Percentiles rank a stretch among this genome's conserved stretches.
phyloP scores from a whole-genome alignment of 2,888 invertebrate species.

The Pardosa pseudoannulata region DNA sequence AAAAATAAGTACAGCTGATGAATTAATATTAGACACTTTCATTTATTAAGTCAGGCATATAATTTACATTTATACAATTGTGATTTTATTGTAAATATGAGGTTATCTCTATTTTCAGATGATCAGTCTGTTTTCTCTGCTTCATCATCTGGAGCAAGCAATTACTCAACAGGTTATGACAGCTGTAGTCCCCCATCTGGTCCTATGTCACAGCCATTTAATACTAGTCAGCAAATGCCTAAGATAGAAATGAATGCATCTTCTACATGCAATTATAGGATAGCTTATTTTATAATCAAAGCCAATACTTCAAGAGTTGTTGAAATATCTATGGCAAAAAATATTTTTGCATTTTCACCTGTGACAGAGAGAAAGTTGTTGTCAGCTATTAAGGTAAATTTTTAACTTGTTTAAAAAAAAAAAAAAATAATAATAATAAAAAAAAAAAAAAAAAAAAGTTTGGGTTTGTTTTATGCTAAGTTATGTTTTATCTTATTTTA shows the following conservation, averaged over 20 bases:
- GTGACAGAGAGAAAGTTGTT: slow-evolving; percentile 82
- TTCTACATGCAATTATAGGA: slow-evolving; percentile 23
- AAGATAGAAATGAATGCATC: slow-evolving; percentile 26
- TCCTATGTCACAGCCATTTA: slow-evolving; percentile 58
- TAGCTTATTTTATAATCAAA: slow-evolving; percentile 82
- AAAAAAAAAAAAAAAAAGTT: too few relatives aligned
- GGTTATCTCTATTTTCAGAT: slow-evolving; percentile 58
- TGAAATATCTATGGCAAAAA: slow-evolving; percentile 81
- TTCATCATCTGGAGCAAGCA: slow-evolving; percentile 42
- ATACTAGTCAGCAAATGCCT: slow-evolving; percentile 20
- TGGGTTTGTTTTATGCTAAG: too few relatives aligned
- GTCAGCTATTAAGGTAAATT: slow-evolving; percentile 81
- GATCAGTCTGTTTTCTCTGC: slow-evolving; percentile 62
- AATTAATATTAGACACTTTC: too few relatives aligned
- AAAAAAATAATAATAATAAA: too few relatives aligned
- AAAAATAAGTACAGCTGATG: too few relatives aligned
- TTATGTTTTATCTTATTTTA: too few relatives aligned
- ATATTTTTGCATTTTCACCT: slow-evolving; percentile 82
- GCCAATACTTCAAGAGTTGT: slow-evolving; percentile 81
- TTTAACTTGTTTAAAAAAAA: too few relatives aligned
- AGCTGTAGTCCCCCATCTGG: slow-evolving; percentile 71
- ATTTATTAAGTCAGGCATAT: too few relatives aligned
- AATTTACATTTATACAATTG: too few relatives aligned
- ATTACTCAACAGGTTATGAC: slow-evolving; percentile 67
- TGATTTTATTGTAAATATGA: neutral